Evolutionary conservation across 1,140 invertebrate species (phyloP).

Genomic region (Drosophila repletoides): DNA sequence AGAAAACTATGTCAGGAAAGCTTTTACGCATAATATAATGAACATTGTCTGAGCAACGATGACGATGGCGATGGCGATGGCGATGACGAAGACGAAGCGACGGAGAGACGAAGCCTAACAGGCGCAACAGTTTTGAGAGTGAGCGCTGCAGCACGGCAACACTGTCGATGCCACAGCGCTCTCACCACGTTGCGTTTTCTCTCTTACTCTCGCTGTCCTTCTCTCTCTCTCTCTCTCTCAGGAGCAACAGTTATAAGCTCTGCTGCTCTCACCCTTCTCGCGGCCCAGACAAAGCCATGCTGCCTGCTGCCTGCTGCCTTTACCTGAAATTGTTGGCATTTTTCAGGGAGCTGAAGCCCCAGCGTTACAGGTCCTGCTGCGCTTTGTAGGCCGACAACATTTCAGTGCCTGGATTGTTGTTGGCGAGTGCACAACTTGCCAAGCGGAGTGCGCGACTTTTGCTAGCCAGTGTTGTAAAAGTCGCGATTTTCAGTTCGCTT

Average conservation of each 20-base stretch:
- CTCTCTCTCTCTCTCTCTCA: conserved; percentile 20
- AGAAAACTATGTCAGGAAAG: conserved; percentile 70
- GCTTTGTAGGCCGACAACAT: conserved; percentile 20
- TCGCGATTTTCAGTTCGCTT: conserved; percentile 16
- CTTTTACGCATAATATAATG: conserved; percentile 58
- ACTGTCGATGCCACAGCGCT: conserved; percentile 42
- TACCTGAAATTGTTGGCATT: conserved; percentile 55
- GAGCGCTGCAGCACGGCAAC: conserved; percentile 59
- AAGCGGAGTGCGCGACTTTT: conserved; percentile 50
- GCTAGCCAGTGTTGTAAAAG: conserved; percentile 31
- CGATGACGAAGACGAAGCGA: too few relatives aligned
- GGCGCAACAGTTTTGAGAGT: conserved; percentile 66
- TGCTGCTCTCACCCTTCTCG: conserved; percentile 48
- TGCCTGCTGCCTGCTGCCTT: conserved; percentile 36
- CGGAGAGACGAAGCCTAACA: not conserved
- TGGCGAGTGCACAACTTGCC: conserved; percentile 67
- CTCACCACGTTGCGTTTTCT: not conserved
- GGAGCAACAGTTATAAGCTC: conserved; percentile 70
- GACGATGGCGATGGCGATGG: too few relatives aligned
- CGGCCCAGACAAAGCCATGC: conserved; percentile 62
- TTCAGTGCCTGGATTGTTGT: conserved; percentile 82
- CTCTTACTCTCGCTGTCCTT: not conserved
- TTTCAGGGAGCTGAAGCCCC: conserved; percentile 25
- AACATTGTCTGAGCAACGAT: conserved; percentile 41
- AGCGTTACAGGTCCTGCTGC: conserved; percentile 56